These are phyloP conservation scores for Elephantulus edwardii DNA, from an alignment of 2,113 vertebrate genomes.

Conservation along the genomic window DNA sequence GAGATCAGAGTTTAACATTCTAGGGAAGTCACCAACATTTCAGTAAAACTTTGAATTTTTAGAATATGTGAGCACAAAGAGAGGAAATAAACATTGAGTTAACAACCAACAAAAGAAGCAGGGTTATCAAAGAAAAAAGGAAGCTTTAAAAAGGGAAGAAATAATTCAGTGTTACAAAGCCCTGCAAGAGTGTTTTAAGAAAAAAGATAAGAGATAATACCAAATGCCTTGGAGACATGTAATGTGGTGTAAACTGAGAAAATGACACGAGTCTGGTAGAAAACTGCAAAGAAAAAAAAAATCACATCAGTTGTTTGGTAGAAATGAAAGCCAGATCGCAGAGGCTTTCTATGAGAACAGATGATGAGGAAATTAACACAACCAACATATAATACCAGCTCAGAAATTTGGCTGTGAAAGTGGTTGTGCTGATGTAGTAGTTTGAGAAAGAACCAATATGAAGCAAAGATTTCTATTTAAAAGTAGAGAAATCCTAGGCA, in stretches of 20 bases:
- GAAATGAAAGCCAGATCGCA: not conserved
- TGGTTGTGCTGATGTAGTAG: not conserved
- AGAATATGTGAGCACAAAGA: not conserved
- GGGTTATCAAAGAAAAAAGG: not conserved
- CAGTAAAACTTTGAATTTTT: conserved; percentile 16
- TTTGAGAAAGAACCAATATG: not conserved
- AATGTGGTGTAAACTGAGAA: not conserved
- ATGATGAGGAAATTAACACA: conserved; percentile 29
- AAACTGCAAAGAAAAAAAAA: not conserved
- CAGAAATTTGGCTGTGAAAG: conserved; percentile 7
- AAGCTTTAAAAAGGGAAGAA: not conserved
- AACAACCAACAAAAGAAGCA: not conserved
- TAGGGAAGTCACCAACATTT: not conserved
- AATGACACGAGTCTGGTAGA: not conserved
- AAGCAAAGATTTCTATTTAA: conserved; percentile 27
- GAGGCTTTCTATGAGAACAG: not conserved
- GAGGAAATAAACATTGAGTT: not conserved
- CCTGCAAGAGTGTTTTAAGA: conserved; percentile 19
- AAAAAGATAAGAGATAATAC: not conserved
- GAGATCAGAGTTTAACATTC: not conserved
- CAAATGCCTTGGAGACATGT: not conserved
- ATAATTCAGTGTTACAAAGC: not conserved
- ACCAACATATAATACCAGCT: not conserved
- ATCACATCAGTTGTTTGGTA: not conserved
- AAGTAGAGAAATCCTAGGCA: not conserved